Base-by-base conservation (phyloP, 2,797 vertebrate genomes). In the Limosa lapponica region DNA sequence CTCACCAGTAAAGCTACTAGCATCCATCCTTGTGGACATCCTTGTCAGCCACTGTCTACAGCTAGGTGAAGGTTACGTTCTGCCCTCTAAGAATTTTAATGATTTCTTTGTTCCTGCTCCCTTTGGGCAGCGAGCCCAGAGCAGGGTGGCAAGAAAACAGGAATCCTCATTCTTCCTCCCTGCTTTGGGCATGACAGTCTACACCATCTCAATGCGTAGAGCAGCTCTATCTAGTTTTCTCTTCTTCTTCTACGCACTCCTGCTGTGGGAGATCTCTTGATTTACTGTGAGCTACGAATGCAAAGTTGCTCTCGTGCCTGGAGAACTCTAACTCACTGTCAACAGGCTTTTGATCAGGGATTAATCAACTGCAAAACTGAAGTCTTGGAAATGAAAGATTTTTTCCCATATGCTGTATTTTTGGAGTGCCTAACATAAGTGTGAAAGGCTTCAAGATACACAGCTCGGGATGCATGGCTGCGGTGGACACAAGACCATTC, bases 361-460 rank as follows among this genome's bases (percentile, higher is more conserved):
- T 90, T 90, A 84, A 78, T 69, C 78, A 89, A 41, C 41, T n/a
- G 54, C 43, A 89, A 82, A 89, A 49, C 20, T 28, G 11, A 79
- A 70, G 27, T 61, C 52, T 71, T 16, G 3, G 44, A 73, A 91
- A 70, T 2, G 11, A 85, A 70, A 85, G 24, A 44, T 66, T 58
- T 57, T 54, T 34, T 82, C 59, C 39, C 79, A 64, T 16, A 16
- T 64, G 55, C 59, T 92, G 51, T 72, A 39, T 23, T 92, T 93
- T 59, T 74, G 23, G 41, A 70, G 16, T 64, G 22, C 34, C 12
- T 30, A 41, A 64, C 22, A 87, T 27, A 67, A 90, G 71, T 1
- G 3, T 1, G 25, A 83, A 93, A 88, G 16, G 59, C 82, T 95
- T 92, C 72, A 78, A 78, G 55, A 64, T 32, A 74, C 5, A 2